phyloP scores from a whole-genome alignment of 2,888 invertebrate genomes.

The Melitaea athalia region DNA sequence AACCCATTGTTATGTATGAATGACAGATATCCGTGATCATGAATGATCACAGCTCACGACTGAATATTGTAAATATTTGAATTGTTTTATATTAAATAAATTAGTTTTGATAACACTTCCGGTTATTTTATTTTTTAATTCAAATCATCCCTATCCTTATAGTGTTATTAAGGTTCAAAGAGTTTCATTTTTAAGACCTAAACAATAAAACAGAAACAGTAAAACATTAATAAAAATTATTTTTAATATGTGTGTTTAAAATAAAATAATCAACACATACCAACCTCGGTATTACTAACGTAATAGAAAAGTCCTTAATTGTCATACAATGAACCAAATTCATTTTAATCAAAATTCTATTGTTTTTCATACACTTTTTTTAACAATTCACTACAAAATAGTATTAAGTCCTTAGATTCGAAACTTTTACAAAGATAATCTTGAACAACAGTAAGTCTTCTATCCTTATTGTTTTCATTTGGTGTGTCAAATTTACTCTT shows the following conservation, averaged over 20 bases:
- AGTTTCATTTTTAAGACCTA: background rate
- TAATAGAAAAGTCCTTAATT: conserved; percentile 5
- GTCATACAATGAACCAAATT: background rate
- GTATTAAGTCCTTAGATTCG: conserved; percentile 55
- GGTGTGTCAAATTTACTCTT: conserved; percentile 37
- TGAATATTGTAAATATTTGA: conserved; percentile 78
- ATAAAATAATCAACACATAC: conserved; percentile 11
- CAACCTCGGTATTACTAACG: conserved; percentile 16
- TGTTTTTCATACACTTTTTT: conserved; percentile 54
- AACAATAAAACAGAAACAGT: conserved; percentile 10
- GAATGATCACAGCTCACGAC: conserved; percentile 63
- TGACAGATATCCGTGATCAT: conserved; percentile 48
- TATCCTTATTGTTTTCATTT: conserved; percentile 38
- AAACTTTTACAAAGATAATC: conserved; percentile 57
- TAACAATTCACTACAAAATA: conserved; percentile 62
- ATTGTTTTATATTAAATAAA: conserved; percentile 74
- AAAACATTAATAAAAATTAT: conserved; percentile 12
- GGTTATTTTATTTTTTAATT: conserved; percentile 16
- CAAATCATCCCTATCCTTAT: conserved; percentile 31
- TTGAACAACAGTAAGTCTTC: conserved; percentile 52
- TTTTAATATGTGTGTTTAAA: background rate
- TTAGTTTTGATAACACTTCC: conserved; percentile 56
- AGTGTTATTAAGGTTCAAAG: background rate
- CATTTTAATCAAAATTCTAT: conserved; percentile 31
- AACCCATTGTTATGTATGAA: conserved; percentile 40